These are phyloP conservation scores for Coelopa pilipes DNA, from an alignment of 2,888 invertebrate genomes.

Conservation along the genomic window DNA sequence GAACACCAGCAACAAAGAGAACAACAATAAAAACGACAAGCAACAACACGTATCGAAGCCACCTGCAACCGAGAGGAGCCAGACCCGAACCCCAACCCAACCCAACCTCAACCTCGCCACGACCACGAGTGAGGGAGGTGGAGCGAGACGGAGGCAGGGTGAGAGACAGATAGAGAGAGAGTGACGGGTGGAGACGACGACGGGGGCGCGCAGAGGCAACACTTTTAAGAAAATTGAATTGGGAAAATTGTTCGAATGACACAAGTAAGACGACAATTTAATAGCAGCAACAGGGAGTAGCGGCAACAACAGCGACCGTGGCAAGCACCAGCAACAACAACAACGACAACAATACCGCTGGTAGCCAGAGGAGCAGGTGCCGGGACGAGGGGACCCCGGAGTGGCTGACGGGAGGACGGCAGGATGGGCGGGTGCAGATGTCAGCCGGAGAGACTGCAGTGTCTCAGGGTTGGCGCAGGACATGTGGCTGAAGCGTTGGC, in stretches of 20 bases:
- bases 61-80: slow-evolving; percentile 2
- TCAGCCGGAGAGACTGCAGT: no score
- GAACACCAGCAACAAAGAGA: not conserved
- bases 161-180: not conserved
- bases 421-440: no score
- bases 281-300: slow-evolving; percentile 46
- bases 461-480: not conserved
- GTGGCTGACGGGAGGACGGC: no score
- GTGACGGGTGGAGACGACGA: not conserved
- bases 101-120: not conserved
- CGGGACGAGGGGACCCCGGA: no score
- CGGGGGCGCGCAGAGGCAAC: slow-evolving; percentile 44
- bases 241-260: slow-evolving; percentile 50
- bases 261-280: slow-evolving; percentile 49
- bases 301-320: not conserved
- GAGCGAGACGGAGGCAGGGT: not conserved
- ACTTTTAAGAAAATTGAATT: slow-evolving; percentile 64
- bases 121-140: not conserved
- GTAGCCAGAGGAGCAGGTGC: not conserved
- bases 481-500: slow-evolving; percentile 28
- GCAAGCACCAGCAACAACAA: not conserved
- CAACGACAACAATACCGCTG: not conserved
- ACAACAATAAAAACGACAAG: not conserved
- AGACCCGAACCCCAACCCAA: not conserved
- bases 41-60: not conserved